A percentile compares a stretch with the other conserved stretches of the same genome.
Evolutionary conservation across 2,888 invertebrate species (phyloP).

Genomic region (Eurytoma adleriae): DNA sequence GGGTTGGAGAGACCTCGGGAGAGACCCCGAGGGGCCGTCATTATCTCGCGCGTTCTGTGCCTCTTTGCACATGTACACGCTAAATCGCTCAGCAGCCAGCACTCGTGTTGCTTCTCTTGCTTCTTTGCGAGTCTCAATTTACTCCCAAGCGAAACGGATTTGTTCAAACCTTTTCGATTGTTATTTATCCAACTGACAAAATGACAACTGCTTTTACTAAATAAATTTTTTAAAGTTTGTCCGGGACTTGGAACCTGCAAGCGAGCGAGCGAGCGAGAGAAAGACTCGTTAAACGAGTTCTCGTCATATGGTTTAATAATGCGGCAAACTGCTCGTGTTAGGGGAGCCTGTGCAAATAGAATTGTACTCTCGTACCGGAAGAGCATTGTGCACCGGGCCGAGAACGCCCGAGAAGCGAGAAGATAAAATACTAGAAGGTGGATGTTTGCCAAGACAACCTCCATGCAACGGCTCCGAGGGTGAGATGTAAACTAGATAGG

Average conservation of each 20-base stretch:
- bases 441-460: background rate
- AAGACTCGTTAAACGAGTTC: background rate
- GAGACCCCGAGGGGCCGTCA: no score
- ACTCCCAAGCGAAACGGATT: no score
- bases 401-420: background rate
- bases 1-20: no score
- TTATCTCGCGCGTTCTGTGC: no score
- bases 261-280: background rate
- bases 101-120: no score
- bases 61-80: no score
- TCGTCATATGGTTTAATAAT: constrained; percentile 22
- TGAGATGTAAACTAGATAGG: constrained; percentile 32
- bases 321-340: background rate
- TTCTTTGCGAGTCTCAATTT: no score
- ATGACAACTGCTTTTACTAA: no score
- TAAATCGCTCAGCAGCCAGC: no score
- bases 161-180: no score
- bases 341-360: constrained; percentile 40
- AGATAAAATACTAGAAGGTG: constrained; percentile 24
- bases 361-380: constrained; percentile 33
- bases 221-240: background rate
- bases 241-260: background rate
- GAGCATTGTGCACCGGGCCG: background rate
- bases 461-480: background rate
- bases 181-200: no score